Percentiles rank a stretch among this genome's conserved stretches.
These are phyloP conservation scores for Xanthia togata DNA, from an alignment of 2,888 invertebrate species.

Conservation along the genomic window DNA sequence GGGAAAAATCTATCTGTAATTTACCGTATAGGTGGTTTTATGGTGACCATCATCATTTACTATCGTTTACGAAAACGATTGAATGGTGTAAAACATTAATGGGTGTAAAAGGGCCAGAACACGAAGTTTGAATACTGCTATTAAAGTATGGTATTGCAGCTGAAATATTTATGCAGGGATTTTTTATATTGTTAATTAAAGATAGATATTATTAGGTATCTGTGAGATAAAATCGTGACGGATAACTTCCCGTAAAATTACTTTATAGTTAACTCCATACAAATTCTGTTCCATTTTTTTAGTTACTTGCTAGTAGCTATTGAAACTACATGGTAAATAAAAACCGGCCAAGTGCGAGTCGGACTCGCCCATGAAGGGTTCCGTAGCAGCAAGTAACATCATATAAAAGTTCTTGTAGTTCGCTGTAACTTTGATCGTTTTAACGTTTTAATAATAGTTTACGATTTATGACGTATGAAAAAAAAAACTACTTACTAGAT, in stretches of 20 bases:
- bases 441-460: too few species aligned
- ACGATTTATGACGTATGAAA: too few species aligned
- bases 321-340: not conserved
- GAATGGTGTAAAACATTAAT: constrained; percentile 17
- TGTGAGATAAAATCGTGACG: too few species aligned
- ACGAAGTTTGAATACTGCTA: constrained; percentile 15
- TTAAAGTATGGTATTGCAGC: constrained; percentile 29
- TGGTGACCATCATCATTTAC: constrained; percentile 52
- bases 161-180: not conserved
- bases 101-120: constrained; percentile 27
- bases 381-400: too few species aligned
- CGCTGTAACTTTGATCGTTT: too few species aligned
- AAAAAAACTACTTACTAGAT: too few species aligned
- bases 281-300: not conserved
- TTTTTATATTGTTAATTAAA: not conserved
- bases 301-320: not conserved
- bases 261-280: too few species aligned
- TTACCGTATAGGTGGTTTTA: constrained; percentile 55
- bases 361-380: too few species aligned
- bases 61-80: constrained; percentile 15
- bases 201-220: not conserved
- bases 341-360: too few species aligned
- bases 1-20: constrained; percentile 68
- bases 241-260: too few species aligned
- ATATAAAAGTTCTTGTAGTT: too few species aligned